These are phyloP conservation scores for mouse (Mus musculus) DNA, from an alignment of 2,113 vertebrate species.

Conservation along the genomic window DNA sequence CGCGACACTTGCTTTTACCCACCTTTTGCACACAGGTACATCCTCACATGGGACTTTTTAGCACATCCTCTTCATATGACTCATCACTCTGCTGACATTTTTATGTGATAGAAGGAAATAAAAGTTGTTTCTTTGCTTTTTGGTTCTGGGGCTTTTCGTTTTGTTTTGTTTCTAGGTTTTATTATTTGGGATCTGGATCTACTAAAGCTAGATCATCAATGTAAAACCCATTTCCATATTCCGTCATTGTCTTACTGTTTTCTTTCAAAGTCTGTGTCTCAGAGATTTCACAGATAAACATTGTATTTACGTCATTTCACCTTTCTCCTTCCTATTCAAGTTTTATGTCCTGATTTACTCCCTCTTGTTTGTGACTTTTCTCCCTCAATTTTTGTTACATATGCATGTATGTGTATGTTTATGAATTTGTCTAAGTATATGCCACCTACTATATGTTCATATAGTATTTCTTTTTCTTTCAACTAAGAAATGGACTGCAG, in stretches of 20 bases:
- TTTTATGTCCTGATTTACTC: neutral
- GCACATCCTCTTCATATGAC: neutral
- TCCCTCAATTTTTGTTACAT: neutral
- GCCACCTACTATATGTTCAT: neutral
- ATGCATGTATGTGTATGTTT: too few relatives aligned
- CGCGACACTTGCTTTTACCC: neutral
- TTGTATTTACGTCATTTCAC: neutral
- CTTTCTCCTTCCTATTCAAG: too few relatives aligned
- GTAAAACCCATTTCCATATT: neutral
- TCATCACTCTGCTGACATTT: neutral
- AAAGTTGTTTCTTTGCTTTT: too few relatives aligned
- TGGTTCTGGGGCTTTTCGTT: too few relatives aligned
- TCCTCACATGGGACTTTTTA: neutral
- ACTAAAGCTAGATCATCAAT: too few relatives aligned
- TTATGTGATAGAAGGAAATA: neutral
- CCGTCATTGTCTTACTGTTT: neutral
- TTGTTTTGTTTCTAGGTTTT: too few relatives aligned
- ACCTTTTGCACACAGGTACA: rapidly evolving
- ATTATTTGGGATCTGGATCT: too few relatives aligned
- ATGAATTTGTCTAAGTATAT: neutral
- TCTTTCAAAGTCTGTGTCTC: neutral
- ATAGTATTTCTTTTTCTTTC: neutral
- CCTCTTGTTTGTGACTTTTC: neutral
- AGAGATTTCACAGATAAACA: neutral
- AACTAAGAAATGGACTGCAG: too few relatives aligned